phyloP scores from a whole-genome alignment of 2,113 vertebrate genomes.

The Calidris pugnax region DNA sequence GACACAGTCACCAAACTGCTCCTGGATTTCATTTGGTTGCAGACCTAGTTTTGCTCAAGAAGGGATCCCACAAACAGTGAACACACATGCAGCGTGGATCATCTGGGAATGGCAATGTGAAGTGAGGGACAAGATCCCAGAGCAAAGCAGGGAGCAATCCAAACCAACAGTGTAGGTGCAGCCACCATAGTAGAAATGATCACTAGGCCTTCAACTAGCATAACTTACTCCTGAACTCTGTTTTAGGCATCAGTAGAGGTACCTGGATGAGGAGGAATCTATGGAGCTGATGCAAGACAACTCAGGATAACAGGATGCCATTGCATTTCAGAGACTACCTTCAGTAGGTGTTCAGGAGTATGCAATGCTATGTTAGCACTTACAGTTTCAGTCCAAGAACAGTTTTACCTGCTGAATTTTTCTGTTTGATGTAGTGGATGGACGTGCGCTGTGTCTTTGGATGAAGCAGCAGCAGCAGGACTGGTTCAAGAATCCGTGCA shows the following conservation, averaged over 20 bases:
- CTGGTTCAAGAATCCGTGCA: conserved; percentile 91
- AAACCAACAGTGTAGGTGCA: background rate
- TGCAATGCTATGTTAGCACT: background rate
- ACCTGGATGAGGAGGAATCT: background rate
- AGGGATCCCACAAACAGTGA: background rate
- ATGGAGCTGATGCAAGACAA: background rate
- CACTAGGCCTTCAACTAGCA: background rate
- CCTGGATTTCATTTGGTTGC: background rate
- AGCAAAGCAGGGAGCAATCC: conserved; percentile 22
- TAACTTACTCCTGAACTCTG: background rate
- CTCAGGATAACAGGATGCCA: background rate
- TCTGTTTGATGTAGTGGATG: conserved; percentile 85
- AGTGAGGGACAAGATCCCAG: background rate
- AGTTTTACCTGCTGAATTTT: conserved; percentile 79
- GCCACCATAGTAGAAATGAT: background rate
- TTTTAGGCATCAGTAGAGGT: background rate
- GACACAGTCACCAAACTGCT: background rate
- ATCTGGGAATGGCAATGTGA: background rate
- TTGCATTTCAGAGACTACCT: background rate
- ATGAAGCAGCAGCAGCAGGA: conserved; percentile 92
- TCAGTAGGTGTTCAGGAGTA: background rate
- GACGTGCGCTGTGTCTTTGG: conserved; percentile 89
- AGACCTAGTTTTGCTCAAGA: background rate
- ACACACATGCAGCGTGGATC: background rate
- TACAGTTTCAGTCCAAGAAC: background rate